Evolutionary conservation across 2,888 invertebrate genomes (phyloP).

Genomic region (Anarsia innoxiella): DNA sequence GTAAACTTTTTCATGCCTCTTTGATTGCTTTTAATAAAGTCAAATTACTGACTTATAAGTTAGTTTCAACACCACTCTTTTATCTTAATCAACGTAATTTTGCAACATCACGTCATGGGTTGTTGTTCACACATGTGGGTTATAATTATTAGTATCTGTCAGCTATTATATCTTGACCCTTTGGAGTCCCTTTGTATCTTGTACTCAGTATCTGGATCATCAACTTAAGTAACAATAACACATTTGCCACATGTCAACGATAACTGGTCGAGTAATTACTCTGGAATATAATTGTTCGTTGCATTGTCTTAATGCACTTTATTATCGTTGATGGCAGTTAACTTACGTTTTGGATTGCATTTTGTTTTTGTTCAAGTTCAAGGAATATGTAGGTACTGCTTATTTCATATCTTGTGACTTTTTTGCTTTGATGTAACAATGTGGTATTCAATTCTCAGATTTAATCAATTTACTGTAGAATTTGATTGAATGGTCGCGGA

Average conservation of each 20-base stretch:
- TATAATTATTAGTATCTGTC: conserved; percentile 27
- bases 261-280: conserved; percentile 3
- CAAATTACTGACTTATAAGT: conserved; percentile 5
- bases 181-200: no score
- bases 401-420: no score
- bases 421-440: no score
- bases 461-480: no score
- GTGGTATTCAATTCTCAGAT: no score
- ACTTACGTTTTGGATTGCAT: conserved; percentile 24
- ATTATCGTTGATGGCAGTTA: conserved; percentile 38
- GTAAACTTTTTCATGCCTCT: neutral
- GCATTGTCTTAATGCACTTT: conserved; percentile 32
- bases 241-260: conserved; percentile 2
- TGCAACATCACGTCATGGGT: conserved; percentile 26
- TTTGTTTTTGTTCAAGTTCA: no score
- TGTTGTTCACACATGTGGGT: conserved; percentile 25
- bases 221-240: no score
- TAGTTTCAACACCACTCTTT: conserved; percentile 9
- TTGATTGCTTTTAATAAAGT: neutral
- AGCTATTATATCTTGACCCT: conserved; percentile 7
- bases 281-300: conserved; percentile 13
- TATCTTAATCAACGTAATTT: conserved; percentile 22
- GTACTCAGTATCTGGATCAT: no score
- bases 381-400: no score
- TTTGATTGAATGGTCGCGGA: no score